phyloP scores from a whole-genome alignment of 2,888 invertebrate species.

The Conomelus anceps region DNA sequence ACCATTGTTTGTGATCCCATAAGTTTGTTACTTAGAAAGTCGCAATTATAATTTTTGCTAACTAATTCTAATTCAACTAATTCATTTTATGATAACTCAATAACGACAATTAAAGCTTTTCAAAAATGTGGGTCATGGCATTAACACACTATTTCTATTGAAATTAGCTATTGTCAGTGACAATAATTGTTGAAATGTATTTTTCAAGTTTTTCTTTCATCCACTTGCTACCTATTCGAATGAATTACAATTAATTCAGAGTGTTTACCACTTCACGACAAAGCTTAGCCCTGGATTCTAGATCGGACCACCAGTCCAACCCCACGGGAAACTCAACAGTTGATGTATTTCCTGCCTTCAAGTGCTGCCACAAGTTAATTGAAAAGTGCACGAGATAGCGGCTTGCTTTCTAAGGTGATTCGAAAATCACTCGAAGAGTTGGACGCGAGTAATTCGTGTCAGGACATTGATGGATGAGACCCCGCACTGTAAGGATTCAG shows the following conservation, averaged over 20 bases:
- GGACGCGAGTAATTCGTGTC: background rate
- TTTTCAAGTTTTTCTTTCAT: background rate
- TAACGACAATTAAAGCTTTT: no score
- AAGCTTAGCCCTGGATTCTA: background rate
- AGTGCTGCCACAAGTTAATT: background rate
- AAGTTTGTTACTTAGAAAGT: no score
- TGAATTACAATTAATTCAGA: background rate
- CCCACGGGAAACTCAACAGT: background rate
- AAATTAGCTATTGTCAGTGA: no score
- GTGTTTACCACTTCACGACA: background rate
- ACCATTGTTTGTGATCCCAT: no score
- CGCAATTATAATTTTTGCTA: no score
- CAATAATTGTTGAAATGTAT: no score
- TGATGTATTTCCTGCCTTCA: background rate
- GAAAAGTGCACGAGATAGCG: background rate
- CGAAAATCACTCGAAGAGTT: background rate
- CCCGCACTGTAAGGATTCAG: background rate
- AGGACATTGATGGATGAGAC: background rate
- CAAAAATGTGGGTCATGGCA: no score
- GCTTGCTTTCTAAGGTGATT: background rate
- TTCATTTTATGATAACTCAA: no score
- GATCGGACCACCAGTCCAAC: background rate
- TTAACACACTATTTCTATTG: no score
- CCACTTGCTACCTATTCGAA: background rate
- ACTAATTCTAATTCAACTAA: no score